Evolutionary conservation across 1,140 invertebrate species (phyloP), one percentile per base, ranked within the genome.

Genomic region (Penaeus indicus): DNA sequence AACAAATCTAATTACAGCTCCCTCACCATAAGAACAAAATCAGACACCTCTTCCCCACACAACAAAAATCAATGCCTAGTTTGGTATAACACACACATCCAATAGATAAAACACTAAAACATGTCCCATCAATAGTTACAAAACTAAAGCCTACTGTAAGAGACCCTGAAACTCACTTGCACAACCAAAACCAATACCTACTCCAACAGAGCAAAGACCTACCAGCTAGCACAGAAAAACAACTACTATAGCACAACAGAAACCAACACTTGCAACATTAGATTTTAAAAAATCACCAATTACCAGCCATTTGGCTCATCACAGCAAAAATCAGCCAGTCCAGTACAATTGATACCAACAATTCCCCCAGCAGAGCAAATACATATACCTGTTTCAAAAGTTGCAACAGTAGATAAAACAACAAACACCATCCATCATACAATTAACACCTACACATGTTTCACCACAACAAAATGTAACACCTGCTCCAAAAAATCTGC

Each of bases 111-210:
- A 54, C 54, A 54, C 16, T 16, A 54, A 54, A 13, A 54, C 16
- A 16, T 54, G 54, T 54, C 16, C 54, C 11, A 54, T 0, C 54
- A 54, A 54, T 8, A 54, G 10, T 54, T 47, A 47, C 47, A n/a
- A 4, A 25, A 13, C 22, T 5, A 32, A 18, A 75, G 1, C 69
- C 32, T 32, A 32, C 32, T 32, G 32, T 32, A 32, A 32, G 32
- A 32, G 0, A 32, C 32, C 32, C 32, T 32, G 32, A 32, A 32
- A 1, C 32, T 32, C 32, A 32, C 32, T 32, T 32, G 32, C 54
- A n/a, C 63, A 90, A 61, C 85, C 63, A 38, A 61, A 85, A 85
- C 27, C 75, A 72, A 62, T 60, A 83, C 84, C 42, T 47, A 18
- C 60, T 63, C 25, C 77, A 27, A 27, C 21, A 85, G 78, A 25